Evolutionary conservation across 2,888 invertebrate genomes (phyloP).

Genomic region (Lysandra coridon): DNA sequence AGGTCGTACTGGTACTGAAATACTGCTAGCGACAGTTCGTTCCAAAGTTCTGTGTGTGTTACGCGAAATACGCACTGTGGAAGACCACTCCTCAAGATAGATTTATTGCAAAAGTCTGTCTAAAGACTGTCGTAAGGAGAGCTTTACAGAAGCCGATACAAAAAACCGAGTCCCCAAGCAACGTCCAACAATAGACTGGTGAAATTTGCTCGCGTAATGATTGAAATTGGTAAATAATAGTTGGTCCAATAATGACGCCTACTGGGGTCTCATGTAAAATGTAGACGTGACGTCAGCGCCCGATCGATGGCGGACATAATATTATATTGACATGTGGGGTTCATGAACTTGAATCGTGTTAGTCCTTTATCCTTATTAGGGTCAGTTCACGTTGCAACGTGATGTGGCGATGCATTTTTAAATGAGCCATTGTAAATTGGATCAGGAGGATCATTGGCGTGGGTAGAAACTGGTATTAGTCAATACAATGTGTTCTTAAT

Average conservation of each 20-base stretch:
- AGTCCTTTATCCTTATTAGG: conserved; percentile 16
- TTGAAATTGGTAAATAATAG: conserved; percentile 65
- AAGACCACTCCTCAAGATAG: too few species aligned
- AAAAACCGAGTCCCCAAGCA: background rate
- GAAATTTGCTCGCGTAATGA: conserved; percentile 36
- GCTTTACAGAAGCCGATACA: background rate
- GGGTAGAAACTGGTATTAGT: too few species aligned
- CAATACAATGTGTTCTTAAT: too few species aligned
- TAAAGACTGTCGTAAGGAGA: too few species aligned
- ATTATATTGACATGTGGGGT: conserved; percentile 22
- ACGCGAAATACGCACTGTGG: too few species aligned
- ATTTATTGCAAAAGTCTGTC: too few species aligned
- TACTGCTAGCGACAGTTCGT: too few species aligned
- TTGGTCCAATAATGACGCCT: conserved; percentile 51
- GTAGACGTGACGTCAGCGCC: conserved; percentile 59
- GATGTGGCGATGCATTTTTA: background rate
- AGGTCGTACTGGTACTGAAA: too few species aligned
- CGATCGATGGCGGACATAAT: conserved; percentile 52
- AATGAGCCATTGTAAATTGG: too few species aligned
- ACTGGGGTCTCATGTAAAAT: conserved; percentile 63
- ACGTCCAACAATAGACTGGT: conserved; percentile 33
- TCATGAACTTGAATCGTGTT: conserved; percentile 22
- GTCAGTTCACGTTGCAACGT: background rate
- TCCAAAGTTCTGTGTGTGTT: too few species aligned
- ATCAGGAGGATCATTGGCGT: too few species aligned